Conservation (phyloP, 2,113 vertebrate genomes). For the Chaetodon auriga region DNA sequence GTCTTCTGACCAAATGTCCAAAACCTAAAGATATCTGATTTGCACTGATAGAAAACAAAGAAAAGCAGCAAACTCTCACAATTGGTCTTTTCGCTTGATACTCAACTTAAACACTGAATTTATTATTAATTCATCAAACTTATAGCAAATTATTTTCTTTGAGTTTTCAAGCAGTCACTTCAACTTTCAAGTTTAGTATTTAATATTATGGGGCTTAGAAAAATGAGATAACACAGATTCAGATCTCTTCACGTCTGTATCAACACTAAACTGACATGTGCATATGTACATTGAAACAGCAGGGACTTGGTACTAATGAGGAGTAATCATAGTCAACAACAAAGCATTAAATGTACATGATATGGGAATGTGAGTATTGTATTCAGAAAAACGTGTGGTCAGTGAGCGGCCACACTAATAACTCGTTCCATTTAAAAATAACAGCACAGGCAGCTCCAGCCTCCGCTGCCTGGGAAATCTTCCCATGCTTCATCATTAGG, state of each 20-base stretch:
- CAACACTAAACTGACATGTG: not conserved
- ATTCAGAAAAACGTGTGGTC: not conserved
- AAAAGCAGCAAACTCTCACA: not conserved
- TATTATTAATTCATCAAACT: too few species aligned
- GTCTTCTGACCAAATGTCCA: not conserved
- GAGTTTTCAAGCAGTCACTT: too few species aligned
- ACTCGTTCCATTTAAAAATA: slow-evolving; percentile 20
- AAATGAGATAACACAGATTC: not conserved
- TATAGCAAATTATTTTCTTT: too few species aligned
- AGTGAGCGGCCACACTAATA: not conserved
- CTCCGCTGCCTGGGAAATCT: not conserved
- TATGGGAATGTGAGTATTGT: not conserved
- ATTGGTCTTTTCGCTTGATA: too few species aligned
- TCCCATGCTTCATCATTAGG: slow-evolving; percentile 24
- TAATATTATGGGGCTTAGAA: too few species aligned
- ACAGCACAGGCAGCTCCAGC: not conserved
- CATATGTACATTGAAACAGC: not conserved
- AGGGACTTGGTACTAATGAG: not conserved
- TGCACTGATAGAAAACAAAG: not conserved
- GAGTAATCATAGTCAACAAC: not conserved
- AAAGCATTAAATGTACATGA: not conserved
- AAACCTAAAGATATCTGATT: not conserved
- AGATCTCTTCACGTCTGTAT: not conserved
- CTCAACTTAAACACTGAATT: too few species aligned
- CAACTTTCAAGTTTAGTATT: too few species aligned